Conservation (phyloP, 37 sponge, comb jelly and placozoan species). For the Geodia barretti region DNA sequence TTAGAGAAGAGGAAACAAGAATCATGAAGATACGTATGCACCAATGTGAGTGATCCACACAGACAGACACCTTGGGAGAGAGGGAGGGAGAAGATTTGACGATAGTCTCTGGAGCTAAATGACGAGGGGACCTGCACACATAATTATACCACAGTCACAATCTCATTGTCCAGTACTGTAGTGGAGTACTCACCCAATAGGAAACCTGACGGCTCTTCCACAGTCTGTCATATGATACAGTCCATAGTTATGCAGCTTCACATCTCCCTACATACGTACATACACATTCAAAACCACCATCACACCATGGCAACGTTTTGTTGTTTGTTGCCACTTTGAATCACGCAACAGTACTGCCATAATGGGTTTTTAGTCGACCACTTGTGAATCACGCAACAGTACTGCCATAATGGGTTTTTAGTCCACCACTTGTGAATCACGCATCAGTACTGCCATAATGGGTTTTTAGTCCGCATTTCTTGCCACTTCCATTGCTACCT, state of each 20-base stretch:
- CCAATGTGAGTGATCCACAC: too few species aligned
- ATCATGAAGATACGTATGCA: too few species aligned
- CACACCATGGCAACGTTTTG: too few species aligned
- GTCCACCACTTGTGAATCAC: too few species aligned
- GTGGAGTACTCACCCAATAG: conserved; percentile 70
- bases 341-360: too few species aligned
- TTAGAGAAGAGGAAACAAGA: background rate
- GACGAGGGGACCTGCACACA: conserved; percentile 67
- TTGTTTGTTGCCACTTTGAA: too few species aligned
- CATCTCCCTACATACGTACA: conserved; percentile 51
- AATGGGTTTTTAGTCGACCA: too few species aligned
- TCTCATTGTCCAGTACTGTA: background rate
- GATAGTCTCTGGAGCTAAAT: conserved; percentile 84
- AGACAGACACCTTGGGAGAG: conserved; percentile 47
- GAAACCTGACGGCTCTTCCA: conserved; percentile 82
- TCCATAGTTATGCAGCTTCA: conserved; percentile 87
- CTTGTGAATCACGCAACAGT: too few species aligned
- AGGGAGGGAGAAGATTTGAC: conserved; percentile 11
- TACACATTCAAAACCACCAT: background rate
- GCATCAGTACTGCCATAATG: too few species aligned
- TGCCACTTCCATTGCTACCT: too few species aligned
- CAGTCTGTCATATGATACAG: conserved; percentile 81
- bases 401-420: too few species aligned
- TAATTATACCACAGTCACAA: background rate
- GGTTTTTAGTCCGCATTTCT: too few species aligned